Percentiles rank a stretch among this genome's conserved stretches.
Evolutionary conservation across 2,888 invertebrate genomes (phyloP).

Genomic region (Drosophila mayaguana): DNA sequence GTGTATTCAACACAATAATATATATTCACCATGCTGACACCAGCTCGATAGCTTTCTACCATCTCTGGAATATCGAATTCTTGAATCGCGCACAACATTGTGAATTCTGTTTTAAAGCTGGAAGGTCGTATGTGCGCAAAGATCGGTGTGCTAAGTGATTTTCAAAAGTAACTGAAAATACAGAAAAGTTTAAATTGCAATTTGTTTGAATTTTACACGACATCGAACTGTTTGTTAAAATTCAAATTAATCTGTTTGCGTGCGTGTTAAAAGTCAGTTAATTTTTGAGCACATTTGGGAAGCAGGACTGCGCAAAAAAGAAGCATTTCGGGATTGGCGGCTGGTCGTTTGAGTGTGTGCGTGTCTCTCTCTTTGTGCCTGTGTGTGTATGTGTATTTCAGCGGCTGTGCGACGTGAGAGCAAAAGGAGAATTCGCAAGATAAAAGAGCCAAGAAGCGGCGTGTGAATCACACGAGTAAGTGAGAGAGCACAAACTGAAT

Average conservation of each 20-base stretch:
- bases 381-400: slow-evolving; percentile 50
- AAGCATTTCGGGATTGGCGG: slow-evolving; percentile 65
- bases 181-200: slow-evolving; percentile 38
- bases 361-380: slow-evolving; percentile 36
- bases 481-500: slow-evolving; percentile 50
- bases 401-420: slow-evolving; percentile 58
- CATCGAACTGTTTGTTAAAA: slow-evolving; percentile 49
- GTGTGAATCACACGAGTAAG: slow-evolving; percentile 72
- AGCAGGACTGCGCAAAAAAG: slow-evolving; percentile 60
- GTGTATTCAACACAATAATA: slow-evolving; percentile 17
- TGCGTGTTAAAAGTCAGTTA: slow-evolving; percentile 42
- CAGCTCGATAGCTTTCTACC: slow-evolving; percentile 25
- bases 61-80: slow-evolving; percentile 38
- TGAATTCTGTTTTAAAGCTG: slow-evolving; percentile 65
- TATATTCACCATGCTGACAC: slow-evolving; percentile 27
- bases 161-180: slow-evolving; percentile 62
- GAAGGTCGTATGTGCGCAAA: slow-evolving; percentile 64
- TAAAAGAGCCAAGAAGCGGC: slow-evolving; percentile 59
- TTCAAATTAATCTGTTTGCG: slow-evolving; percentile 41
- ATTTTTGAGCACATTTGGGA: slow-evolving; percentile 43
- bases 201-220: slow-evolving; percentile 42
- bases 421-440: slow-evolving; percentile 69
- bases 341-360: slow-evolving; percentile 56
- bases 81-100: slow-evolving; percentile 44
- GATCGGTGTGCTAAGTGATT: slow-evolving; percentile 59